A percentile compares a stretch with the other conserved stretches of the same genome.
phyloP scores from a whole-genome alignment of 1,140 invertebrate species.

The Andricus grossulariae region DNA sequence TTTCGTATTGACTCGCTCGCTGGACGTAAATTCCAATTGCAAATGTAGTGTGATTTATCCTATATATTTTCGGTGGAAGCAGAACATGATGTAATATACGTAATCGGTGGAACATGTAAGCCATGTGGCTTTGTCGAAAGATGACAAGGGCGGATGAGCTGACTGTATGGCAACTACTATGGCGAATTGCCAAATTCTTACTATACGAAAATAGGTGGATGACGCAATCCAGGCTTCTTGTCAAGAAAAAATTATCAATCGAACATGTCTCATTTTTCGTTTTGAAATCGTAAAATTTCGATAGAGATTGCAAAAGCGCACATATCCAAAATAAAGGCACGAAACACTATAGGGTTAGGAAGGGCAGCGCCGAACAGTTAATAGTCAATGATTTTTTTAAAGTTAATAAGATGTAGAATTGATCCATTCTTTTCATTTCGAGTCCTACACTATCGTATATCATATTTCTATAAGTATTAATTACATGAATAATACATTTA shows the following conservation, averaged over 20 bases:
- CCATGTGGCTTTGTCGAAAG: slow-evolving; percentile 53
- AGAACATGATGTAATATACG: slow-evolving; percentile 56
- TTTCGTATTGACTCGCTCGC: not conserved
- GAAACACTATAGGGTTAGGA: too few relatives aligned
- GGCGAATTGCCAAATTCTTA: slow-evolving; percentile 68
- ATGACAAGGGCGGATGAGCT: slow-evolving; percentile 45
- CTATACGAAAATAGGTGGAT: slow-evolving; percentile 68
- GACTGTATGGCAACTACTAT: slow-evolving; percentile 52
- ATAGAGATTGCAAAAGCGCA: too few relatives aligned
- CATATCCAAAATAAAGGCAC: too few relatives aligned
- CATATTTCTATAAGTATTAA: too few relatives aligned
- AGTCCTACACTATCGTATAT: too few relatives aligned
- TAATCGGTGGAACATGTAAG: slow-evolving; percentile 50
- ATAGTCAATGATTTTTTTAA: too few relatives aligned
- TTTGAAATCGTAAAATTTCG: too few relatives aligned
- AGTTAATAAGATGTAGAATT: too few relatives aligned
- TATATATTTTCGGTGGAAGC: slow-evolving; percentile 34
- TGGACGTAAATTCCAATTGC: not conserved
- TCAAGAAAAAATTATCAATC: slow-evolving; percentile 43
- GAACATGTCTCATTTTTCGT: too few relatives aligned
- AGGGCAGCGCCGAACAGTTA: too few relatives aligned
- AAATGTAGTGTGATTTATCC: not conserved
- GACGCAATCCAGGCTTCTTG: slow-evolving; percentile 57
- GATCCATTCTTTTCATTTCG: too few relatives aligned
- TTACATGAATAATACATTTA: too few relatives aligned